Base-by-base conservation (phyloP, 2,888 invertebrate genomes). In the Physocephala rufipes region DNA sequence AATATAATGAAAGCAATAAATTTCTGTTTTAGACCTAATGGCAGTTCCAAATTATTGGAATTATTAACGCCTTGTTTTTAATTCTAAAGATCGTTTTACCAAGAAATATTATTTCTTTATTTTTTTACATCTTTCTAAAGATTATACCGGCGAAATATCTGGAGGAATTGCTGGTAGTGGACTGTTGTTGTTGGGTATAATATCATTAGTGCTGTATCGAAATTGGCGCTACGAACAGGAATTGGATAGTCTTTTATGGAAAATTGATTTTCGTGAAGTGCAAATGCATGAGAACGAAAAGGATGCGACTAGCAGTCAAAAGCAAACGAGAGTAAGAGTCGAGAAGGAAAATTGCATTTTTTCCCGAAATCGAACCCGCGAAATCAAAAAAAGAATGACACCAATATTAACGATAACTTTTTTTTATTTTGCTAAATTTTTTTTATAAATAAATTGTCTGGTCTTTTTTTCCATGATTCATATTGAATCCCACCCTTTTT, bases 201-300 rank as follows among this genome's bases (percentile, higher is more conserved):
- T 94, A n/a, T 90, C 91, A 0, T 87, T 95, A 70, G 90, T 95
- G 0, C 87, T 94, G 15, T 95, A 93, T 87, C 91, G 96, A 72
- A 96, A 96, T 85, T 96, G 96, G 96, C 91, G 91, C 51, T 96
- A 97, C 85, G 96, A 97, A 82, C 96, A 96, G 81, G 96, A 96
- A 81, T 88, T 97, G 76, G 96, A 96, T 83, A 95, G 95, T 70
- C 87, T 97, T 51, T 88, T 97, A 51, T 97, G 97, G 97, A 96
- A 96, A 87, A 93, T 97, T 71, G 96, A 97, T 87, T 96, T 92
- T 87, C 91, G 92, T 74, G 96, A 97, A 79, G 92, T 97, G 63
- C 92, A 95, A 81, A 89, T 94, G 77, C 90, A 89, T 78, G 91
- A 91, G 71, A 85, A 79, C 75, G 88, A 89, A 76, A 87, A 87